Conservation (phyloP, 2,797 vertebrate species). For the Sciaenops ocellatus region DNA sequence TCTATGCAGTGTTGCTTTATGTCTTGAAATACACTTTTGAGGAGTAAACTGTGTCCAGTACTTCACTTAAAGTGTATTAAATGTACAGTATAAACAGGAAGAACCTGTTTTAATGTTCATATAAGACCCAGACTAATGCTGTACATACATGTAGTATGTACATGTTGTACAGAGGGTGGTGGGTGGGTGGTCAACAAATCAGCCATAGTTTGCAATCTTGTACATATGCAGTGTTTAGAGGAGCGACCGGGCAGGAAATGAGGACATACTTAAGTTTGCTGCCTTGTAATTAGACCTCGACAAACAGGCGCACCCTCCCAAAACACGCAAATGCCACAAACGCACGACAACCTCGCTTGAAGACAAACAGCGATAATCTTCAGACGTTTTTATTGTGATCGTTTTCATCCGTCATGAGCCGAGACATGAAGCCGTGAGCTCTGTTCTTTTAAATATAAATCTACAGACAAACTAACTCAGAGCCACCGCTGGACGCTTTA, state of each 20-base stretch:
- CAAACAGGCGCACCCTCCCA: slow-evolving; percentile 67
- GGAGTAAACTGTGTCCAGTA: too few species aligned
- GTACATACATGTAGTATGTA: too few species aligned
- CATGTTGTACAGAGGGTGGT: too few species aligned
- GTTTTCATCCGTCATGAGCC: slow-evolving; percentile 28
- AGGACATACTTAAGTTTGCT: slow-evolving; percentile 60
- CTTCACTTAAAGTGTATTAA: too few species aligned
- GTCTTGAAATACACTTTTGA: too few species aligned
- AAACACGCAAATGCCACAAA: slow-evolving; percentile 44
- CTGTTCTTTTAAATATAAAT: slow-evolving; percentile 1
- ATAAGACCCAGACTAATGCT: too few species aligned
- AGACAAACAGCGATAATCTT: slow-evolving; percentile 3
- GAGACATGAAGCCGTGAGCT: slow-evolving; percentile 32
- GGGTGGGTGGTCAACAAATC: not conserved
- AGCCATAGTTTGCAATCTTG: not conserved
- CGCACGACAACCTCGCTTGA: slow-evolving; percentile 13
- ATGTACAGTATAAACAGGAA: not conserved
- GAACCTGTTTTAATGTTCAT: not conserved
- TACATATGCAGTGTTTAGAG: slow-evolving; percentile 38
- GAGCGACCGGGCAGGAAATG: slow-evolving; percentile 58
- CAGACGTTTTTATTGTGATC: slow-evolving; percentile 63
- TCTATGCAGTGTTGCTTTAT: too few species aligned
- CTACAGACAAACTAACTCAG: slow-evolving; percentile 27
- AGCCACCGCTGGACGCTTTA: slow-evolving; percentile 30
- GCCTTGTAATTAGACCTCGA: slow-evolving; percentile 74